Evolutionary conservation across 2,113 vertebrate species (phyloP), one percentile per base, ranked within the genome.

Genomic region (Propithecus coquereli): DNA sequence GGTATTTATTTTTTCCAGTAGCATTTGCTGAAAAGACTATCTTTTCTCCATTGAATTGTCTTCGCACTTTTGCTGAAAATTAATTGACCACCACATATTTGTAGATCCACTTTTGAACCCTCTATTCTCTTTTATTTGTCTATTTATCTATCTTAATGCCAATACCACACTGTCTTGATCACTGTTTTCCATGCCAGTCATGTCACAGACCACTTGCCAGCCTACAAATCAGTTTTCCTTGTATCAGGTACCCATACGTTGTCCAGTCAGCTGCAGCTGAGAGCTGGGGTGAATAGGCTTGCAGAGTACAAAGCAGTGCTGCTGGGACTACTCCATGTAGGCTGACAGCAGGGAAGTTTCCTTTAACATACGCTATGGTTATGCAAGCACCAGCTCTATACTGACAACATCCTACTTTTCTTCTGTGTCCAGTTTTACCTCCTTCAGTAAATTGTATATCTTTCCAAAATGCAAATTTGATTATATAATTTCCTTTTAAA

Each of bases 401-500:
- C 47, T 54, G 43, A 83, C 84, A 93, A 61, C n/a, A 96, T 5
- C 50, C 18, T 8, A 23, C 43, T 89, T 57, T 65, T 73, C 30
- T 73, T 54, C 65, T 52, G 34, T 23, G 18, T 74, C 47, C 43
- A 86, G 84, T 89, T 91, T 92, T 70, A 54, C 43, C 37, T 70
- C 32, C 34, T 84, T 94, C n/a, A 82, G 30, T 79, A 95, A 90
- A 47, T 45, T 57, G 32, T 61, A 70, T 70, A 74, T n/a, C 77
- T 81, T 85, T 87, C 70, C 59, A 74, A 93, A 83, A 79, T 27
- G 16, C 34, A 96, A 82, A 97, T 91, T 57, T 93, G 45, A 71
- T 86, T 10, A 81, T 14, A 25, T 13, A 66, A 73, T 96, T 91
- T 94, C 32, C 52, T 81, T 88, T 80, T 18, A 30, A 93, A 96